These are phyloP conservation scores for Harpagus bidentatus DNA, from an alignment of 2,113 vertebrate species.

Conservation along the genomic window DNA sequence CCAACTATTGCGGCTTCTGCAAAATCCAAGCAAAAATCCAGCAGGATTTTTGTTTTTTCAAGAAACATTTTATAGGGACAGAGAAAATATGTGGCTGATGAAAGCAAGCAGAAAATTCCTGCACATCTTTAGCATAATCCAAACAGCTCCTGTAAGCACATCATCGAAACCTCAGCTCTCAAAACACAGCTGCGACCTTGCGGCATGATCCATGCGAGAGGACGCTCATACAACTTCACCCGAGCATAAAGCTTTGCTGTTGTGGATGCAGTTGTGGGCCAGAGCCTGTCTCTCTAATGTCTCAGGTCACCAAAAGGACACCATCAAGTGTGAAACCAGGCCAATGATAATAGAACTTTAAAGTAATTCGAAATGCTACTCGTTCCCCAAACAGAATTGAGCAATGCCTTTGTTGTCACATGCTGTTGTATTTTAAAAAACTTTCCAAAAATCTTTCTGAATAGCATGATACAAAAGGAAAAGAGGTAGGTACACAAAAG, in stretches of 20 bases:
- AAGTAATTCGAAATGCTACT: neutral
- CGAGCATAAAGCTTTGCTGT: neutral
- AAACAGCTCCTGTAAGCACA: neutral
- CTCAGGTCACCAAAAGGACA: neutral
- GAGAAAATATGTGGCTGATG: neutral
- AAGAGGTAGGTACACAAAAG: neutral
- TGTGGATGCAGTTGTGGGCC: neutral
- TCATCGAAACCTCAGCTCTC: neutral
- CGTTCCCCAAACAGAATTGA: neutral
- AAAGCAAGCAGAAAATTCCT: neutral
- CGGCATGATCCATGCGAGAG: accelerated
- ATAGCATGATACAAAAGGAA: neutral
- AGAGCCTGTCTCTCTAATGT: neutral
- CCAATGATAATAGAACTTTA: neutral
- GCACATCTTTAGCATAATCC: neutral
- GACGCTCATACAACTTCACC: neutral
- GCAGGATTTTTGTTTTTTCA: neutral
- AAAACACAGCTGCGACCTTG: neutral
- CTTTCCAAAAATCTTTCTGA: neutral
- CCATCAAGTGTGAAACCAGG: neutral
- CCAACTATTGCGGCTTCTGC: neutral
- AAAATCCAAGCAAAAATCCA: neutral
- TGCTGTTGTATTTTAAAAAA: neutral
- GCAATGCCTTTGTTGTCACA: neutral
- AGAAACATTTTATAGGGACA: neutral